Evolutionary conservation across 2,113 vertebrate genomes (phyloP), one percentile per base, ranked within the genome.

Genomic region (Cynopterus brachyotis): DNA sequence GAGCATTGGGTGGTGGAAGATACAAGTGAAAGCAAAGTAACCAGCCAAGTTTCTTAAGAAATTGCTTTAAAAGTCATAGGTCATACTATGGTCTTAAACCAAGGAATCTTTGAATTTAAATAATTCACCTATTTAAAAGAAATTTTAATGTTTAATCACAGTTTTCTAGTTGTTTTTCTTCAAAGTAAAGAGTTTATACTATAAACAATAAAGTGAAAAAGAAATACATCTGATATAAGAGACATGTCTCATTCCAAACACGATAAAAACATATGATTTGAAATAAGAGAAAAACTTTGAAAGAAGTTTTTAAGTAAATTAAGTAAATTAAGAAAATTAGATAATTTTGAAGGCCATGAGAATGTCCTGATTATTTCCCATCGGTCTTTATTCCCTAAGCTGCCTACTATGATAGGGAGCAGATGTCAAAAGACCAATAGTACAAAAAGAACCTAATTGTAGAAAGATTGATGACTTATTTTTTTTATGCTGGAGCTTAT

Each of bases 1-100:
- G 3, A 6, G 0, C 3, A 0, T 37, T 42, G 17, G 4, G 8
- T 28, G 30, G 19, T 67, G 11, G 20, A 7, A 3, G 0, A 30
- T 53, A 40, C 1, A 94, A 82, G 4, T 28, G 24, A 72, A 19
- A 84, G 1, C 4, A 17, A 86, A 73, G 0, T 47, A 69, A 22
- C 0, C 13, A 86, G 9, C 1, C 0, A 57, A 22, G 5, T 50
- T 76, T 82, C 30, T 72, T 53, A 67, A 66, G 6, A 72, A 11
- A 35, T 69, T 53, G 1, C 37, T 94, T 64, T 45, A 28, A 89
- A 89, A 94, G 1, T 47, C 11, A 66, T 57, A 83, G 5, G 2
- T 93, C 8, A 19, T n/a, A 5, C 7, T 47, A 35, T 19, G 47
- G 3, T 55, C 12, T 69, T 87, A 93, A 81, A 20, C 5, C 4